These are phyloP conservation scores for Drosophila orena DNA, from an alignment of 1,140 invertebrate species.

Conservation along the genomic window DNA sequence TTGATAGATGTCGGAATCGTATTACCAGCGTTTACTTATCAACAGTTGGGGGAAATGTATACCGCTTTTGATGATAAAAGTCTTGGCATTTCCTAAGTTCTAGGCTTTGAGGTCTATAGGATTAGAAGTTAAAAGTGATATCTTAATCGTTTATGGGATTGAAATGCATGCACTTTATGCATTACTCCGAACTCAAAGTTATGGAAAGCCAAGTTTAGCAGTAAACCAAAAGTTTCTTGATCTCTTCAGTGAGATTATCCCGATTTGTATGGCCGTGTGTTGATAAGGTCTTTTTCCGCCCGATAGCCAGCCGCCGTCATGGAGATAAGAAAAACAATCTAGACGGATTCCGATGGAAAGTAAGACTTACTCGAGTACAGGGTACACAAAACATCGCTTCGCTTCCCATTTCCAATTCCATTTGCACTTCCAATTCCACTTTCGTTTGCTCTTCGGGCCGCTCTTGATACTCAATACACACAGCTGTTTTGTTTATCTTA, in stretches of 20 bases:
- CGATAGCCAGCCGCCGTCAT: slow-evolving; percentile 5
- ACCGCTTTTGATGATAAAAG: background rate
- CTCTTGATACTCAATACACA: slow-evolving; percentile 34
- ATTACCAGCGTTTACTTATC: slow-evolving; percentile 13
- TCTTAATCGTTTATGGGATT: too few species aligned
- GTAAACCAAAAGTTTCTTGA: slow-evolving; percentile 15
- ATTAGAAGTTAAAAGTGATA: too few species aligned
- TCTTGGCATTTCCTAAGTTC: background rate
- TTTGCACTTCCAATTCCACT: slow-evolving; percentile 34
- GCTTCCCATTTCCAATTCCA: slow-evolving; percentile 8
- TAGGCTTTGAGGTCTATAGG: too few species aligned
- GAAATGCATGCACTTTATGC: background rate
- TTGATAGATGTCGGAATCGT: slow-evolving; percentile 31
- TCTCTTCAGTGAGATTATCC: slow-evolving; percentile 22
- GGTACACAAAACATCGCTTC: slow-evolving; percentile 19
- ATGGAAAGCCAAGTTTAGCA: background rate
- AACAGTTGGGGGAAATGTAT: slow-evolving; percentile 4
- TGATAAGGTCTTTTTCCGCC: slow-evolving; percentile 22
- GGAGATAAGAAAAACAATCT: slow-evolving; percentile 14
- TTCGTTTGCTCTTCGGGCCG: slow-evolving; percentile 48
- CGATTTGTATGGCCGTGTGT: slow-evolving; percentile 14
- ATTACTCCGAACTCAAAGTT: background rate
- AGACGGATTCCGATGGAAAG: slow-evolving; percentile 24
- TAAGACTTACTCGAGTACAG: slow-evolving; percentile 10
- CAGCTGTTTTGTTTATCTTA: slow-evolving; percentile 62